Percentiles rank a stretch among this genome's conserved stretches.
phyloP scores from a whole-genome alignment of 2,797 vertebrate species.

The Acanthurus lineatus region DNA sequence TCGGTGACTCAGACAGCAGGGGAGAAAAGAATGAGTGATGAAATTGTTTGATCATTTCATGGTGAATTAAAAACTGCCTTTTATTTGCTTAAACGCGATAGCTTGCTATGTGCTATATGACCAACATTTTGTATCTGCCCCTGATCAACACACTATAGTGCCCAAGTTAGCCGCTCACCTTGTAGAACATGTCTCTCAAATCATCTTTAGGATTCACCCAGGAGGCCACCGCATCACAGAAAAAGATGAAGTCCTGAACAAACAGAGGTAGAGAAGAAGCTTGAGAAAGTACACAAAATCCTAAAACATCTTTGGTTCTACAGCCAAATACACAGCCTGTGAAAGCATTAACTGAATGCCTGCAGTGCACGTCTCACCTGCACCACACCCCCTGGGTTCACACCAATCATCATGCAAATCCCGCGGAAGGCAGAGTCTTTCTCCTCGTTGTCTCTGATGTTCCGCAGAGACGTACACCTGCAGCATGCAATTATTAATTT shows the following conservation, averaged over 20 bases:
- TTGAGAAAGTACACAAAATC: not conserved
- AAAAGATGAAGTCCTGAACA: conserved; percentile 94
- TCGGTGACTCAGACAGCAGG: conserved; percentile 16
- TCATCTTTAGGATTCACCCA: conserved; percentile 97
- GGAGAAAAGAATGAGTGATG: not conserved
- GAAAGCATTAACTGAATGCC: not conserved
- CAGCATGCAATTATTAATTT: not conserved
- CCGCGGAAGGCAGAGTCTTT: conserved; percentile 96
- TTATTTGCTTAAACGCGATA: not conserved
- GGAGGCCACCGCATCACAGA: conserved; percentile 95
- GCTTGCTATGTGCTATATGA: not conserved
- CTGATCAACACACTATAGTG: not conserved
- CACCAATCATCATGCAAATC: conserved; percentile 97
- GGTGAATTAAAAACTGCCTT: conserved; percentile 1
- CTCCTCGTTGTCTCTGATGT: conserved; percentile 95
- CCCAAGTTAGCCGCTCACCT: conserved; percentile 79
- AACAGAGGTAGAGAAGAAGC: not conserved
- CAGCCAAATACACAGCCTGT: not conserved
- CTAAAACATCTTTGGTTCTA: not conserved
- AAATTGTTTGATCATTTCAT: not conserved
- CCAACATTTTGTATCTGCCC: not conserved
- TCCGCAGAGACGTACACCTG: conserved; percentile 80
- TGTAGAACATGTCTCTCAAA: conserved; percentile 96
- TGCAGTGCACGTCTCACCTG: conserved; percentile 82
- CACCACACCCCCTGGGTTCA: conserved; percentile 94